phyloP scores from a whole-genome alignment of 2,888 invertebrate species.

The Zeuzera pyrina region DNA sequence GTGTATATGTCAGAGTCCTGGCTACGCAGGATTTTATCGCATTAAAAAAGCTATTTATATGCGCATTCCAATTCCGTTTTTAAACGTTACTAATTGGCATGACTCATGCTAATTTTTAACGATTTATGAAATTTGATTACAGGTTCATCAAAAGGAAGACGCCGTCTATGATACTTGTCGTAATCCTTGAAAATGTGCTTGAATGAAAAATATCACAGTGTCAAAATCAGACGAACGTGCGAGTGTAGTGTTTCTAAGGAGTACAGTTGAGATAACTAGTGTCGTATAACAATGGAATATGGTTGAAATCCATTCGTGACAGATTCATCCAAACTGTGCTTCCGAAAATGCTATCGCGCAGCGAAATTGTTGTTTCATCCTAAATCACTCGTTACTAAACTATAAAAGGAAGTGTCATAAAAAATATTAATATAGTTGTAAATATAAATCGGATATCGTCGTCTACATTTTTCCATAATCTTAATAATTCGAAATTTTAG shows the following conservation, averaged over 20 bases:
- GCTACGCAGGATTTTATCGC: no score
- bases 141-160: conserved; percentile 39
- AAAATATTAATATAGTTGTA: conserved; percentile 28
- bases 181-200: conserved; percentile 64
- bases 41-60: conserved; percentile 14
- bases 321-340: conserved; percentile 51
- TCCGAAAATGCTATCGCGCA: conserved; percentile 50
- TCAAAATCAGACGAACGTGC: conserved; percentile 53
- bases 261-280: conserved; percentile 58
- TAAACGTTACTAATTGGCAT: conserved; percentile 35
- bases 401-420: no score
- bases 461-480: conserved; percentile 48
- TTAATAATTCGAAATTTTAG: conserved; percentile 48
- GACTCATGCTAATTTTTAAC: conserved; percentile 36
- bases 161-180: conserved; percentile 39
- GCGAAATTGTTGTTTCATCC: no score
- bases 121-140: conserved; percentile 29
- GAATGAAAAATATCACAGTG: conserved; percentile 43
- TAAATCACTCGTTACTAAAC: conserved; percentile 23
- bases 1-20: no score
- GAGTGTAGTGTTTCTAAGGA: conserved; percentile 38
- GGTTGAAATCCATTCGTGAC: conserved; percentile 45
- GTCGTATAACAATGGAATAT: conserved; percentile 66
- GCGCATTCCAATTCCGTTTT: conserved; percentile 49
- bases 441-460: conserved; percentile 45